A percentile compares a stretch with the other conserved stretches of the same genome.
Conservation (phyloP, 2,113 vertebrate species). For the Ammodytes marinus region DNA sequence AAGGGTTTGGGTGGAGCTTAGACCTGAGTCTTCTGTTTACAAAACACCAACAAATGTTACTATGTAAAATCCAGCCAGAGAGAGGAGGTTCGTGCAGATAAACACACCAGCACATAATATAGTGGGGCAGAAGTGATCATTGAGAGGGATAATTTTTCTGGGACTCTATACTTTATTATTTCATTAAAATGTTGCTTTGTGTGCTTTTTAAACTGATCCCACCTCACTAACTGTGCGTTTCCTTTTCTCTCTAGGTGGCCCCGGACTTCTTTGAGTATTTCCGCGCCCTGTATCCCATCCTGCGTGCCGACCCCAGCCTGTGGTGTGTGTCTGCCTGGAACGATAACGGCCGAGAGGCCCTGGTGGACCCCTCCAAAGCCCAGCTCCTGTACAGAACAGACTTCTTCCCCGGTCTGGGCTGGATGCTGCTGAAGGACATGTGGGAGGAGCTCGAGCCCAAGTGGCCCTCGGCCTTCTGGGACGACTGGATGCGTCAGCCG, state of each 20-base stretch:
- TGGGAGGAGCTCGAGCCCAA: slow-evolving; percentile 95
- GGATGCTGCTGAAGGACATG: slow-evolving; percentile 90
- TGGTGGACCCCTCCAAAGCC: slow-evolving; percentile 85
- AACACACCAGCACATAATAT: no score
- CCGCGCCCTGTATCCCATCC: slow-evolving; percentile 88
- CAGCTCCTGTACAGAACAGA: slow-evolving; percentile 93
- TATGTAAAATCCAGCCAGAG: no score
- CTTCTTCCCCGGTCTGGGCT: slow-evolving; percentile 95
- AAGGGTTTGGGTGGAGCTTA: no score
- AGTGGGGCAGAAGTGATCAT: no score
- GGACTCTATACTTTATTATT: no score
- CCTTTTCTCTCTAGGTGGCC: slow-evolving; percentile 83
- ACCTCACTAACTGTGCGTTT: slow-evolving; percentile 4
- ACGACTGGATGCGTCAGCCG: slow-evolving; percentile 95
- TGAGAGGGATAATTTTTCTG: no score
- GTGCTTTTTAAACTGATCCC: no score
- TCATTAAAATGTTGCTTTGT: no score
- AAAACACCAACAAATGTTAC: no score
- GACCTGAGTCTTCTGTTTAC: no score
- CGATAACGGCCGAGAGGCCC: slow-evolving; percentile 92
- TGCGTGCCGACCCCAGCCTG: slow-evolving; percentile 84
- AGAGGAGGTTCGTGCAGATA: no score
- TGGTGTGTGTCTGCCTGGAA: slow-evolving; percentile 98
- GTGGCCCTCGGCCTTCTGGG: slow-evolving; percentile 97
- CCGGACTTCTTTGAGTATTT: slow-evolving; percentile 98